A percentile compares a stretch with the other conserved stretches of the same genome.
These are phyloP conservation scores for Psammodynastes pulverulentus DNA, from an alignment of 2,113 vertebrate species.

Conservation along the genomic window DNA sequence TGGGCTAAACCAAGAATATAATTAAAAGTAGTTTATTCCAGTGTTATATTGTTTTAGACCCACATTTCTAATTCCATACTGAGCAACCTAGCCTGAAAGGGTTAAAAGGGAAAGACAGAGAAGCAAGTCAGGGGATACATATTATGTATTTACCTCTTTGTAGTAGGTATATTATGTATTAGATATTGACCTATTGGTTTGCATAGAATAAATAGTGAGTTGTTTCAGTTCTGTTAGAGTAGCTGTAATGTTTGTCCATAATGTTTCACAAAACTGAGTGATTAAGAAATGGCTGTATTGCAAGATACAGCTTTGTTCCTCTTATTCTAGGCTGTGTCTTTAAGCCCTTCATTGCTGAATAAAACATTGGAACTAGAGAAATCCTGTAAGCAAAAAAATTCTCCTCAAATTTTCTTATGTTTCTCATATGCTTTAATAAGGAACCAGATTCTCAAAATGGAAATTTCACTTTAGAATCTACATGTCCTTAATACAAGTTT, in stretches of 20 bases:
- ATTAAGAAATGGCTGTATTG: neutral
- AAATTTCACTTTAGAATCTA: neutral
- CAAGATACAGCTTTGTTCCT: neutral
- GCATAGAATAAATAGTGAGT: neutral
- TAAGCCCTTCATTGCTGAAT: neutral
- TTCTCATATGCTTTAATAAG: neutral
- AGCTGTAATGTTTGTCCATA: neutral
- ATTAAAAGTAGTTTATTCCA: too few relatives aligned
- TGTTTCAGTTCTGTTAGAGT: neutral
- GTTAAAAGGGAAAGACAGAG: neutral
- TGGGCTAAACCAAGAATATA: neutral
- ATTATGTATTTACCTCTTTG: neutral
- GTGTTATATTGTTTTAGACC: neutral
- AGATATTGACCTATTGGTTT: neutral
- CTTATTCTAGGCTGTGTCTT: neutral
- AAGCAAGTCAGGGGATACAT: neutral
- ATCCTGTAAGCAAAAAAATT: neutral
- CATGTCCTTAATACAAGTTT: neutral
- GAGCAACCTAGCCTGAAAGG: neutral
- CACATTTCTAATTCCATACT: neutral
- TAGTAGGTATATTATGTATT: neutral
- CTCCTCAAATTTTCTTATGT: neutral
- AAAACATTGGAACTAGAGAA: neutral
- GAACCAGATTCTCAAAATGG: neutral
- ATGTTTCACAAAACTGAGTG: neutral